A percentile compares a stretch with the other conserved stretches of the same genome.
These are phyloP conservation scores for Pitta sordida DNA, from an alignment of 2,113 vertebrate genomes.

Conservation along the genomic window DNA sequence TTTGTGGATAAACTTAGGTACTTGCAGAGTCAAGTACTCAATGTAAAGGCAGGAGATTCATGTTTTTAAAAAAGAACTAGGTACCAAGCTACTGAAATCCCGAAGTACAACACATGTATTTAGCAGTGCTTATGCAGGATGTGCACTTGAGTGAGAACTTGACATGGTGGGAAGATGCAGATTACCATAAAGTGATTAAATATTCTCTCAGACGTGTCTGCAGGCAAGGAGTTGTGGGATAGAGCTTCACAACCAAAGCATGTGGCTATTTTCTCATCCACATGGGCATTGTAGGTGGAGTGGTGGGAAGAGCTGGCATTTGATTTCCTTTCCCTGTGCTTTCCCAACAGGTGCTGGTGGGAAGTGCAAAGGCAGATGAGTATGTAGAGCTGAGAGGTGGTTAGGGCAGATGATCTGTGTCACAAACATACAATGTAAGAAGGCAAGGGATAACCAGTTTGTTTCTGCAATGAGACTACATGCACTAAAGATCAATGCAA, in stretches of 20 bases:
- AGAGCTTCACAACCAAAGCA: not conserved
- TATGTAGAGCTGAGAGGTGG: accelerated
- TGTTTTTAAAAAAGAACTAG: not conserved
- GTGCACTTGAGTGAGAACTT: not conserved
- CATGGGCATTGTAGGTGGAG: not conserved
- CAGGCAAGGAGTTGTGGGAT: not conserved
- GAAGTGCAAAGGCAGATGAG: not conserved
- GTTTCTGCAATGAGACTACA: not conserved
- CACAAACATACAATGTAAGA: not conserved
- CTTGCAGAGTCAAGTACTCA: not conserved
- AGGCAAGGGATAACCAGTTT: not conserved
- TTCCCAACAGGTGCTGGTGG: not conserved
- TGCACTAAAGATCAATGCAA: not conserved
- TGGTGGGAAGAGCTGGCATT: not conserved
- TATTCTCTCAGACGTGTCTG: not conserved
- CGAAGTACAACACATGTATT: accelerated
- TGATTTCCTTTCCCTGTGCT: not conserved
- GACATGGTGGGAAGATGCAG: not conserved
- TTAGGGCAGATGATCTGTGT: not conserved
- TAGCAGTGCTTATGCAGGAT: not conserved
- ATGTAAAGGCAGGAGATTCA: not conserved
- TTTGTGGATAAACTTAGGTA: not conserved
- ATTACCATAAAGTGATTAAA: not conserved
- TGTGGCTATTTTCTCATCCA: not conserved
- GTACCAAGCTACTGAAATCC: not conserved